Base-by-base conservation (phyloP, 1,140 invertebrate species). In the Bicyclus anynana region DNA sequence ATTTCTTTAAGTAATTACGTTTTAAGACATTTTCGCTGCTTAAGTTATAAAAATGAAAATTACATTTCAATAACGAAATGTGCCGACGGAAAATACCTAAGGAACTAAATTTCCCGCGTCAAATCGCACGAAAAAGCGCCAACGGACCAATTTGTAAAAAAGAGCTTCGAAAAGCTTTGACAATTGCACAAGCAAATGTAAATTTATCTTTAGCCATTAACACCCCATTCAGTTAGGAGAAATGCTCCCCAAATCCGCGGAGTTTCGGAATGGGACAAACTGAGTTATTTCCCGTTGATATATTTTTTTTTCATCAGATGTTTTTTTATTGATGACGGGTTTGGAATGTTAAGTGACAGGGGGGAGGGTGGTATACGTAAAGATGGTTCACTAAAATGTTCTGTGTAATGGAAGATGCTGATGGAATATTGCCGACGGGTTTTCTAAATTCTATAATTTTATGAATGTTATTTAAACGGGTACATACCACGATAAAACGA, bases 201-300 rank as follows among this genome's bases (percentile, higher is more conserved):
- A 51, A 61, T 57, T 57, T 50, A 61, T 61, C 59, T 49, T 29
- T 37, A 52, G 20, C 59, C 59, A 61, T 61, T 61, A 61, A 55
- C 53, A 55, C 59, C n/a, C 57, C 57, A 53, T 59, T 59, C 57
- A 59, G 57, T 53, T 53, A 59, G 42, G 42, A 51, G 27, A 52
- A 59, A 53, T 40, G 29, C 42, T 53, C 57, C 23, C n/a, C 14
- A 53, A 59, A 59, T 59, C 57, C 46, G 50, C 23, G 16, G 50
- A 59, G 26, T 47, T 46, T 54, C 42, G 29, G 21, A 59, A 53
- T 40, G 27, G 21, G 29, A n/a, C 44, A 59, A 59, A 59, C 57
- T 52, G 56, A 59, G 6, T 59, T 59, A 59, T 59, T 52, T 52
- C 27, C 40, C 40, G 27, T 37, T 57, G 21, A 35, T 27, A 38